Conservation (phyloP, 2,888 invertebrate species). For the Folsomia candida region DNA sequence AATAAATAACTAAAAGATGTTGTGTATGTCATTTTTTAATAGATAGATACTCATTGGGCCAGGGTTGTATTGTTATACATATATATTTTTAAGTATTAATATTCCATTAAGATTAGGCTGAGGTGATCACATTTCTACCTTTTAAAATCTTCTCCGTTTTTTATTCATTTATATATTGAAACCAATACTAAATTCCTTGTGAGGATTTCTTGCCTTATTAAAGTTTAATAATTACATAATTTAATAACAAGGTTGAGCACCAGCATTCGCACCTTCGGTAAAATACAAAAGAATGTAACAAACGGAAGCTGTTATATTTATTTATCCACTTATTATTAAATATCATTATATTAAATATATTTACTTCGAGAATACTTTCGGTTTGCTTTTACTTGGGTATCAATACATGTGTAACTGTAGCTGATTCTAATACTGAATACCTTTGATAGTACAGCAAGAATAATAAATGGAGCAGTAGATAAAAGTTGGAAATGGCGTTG, state of each 20-base stretch:
- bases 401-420: too few species aligned
- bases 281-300: constrained; percentile 10
- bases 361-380: not conserved
- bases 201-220: not conserved
- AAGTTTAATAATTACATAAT: not conserved
- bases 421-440: too few species aligned
- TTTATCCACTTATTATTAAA: not conserved
- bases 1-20: not conserved
- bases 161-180: constrained; percentile 7
- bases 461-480: too few species aligned
- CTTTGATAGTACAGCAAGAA: too few species aligned
- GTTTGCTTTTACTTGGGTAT: too few species aligned
- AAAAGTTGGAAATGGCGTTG: too few species aligned
- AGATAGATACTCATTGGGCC: too few species aligned
- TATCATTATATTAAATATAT: not conserved
- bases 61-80: too few species aligned
- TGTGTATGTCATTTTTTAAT: not conserved
- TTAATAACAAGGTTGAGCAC: constrained; percentile 18
- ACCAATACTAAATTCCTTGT: constrained; percentile 7
- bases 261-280: constrained; percentile 14
- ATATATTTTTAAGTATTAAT: not conserved
- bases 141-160: constrained; percentile 2
- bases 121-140: not conserved
- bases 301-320: not conserved
- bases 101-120: not conserved